phyloP scores from a whole-genome alignment of 2,113 vertebrate species.

The Pholis gunnellus region DNA sequence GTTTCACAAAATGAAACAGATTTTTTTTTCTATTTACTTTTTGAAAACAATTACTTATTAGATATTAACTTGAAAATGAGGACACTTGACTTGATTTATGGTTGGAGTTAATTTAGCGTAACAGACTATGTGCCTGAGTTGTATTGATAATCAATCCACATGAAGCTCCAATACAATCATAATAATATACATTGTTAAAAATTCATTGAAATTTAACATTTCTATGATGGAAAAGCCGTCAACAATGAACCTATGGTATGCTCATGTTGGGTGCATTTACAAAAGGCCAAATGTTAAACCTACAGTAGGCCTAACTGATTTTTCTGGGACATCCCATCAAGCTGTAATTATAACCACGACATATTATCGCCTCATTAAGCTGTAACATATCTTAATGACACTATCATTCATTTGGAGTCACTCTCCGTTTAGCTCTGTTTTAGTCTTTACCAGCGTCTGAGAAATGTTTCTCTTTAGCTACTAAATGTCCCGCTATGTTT shows the following conservation, averaged over 20 bases:
- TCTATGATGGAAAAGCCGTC: not conserved
- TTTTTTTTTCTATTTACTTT: conserved; percentile 1
- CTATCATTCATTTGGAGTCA: not conserved
- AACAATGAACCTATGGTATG: not conserved
- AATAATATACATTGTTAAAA: not conserved
- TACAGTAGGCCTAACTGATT: not conserved
- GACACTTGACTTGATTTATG: conserved; percentile 2
- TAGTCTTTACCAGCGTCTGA: not conserved
- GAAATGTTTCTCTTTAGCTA: not conserved
- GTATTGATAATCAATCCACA: not conserved
- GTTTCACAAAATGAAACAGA: not conserved
- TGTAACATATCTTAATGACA: not conserved
- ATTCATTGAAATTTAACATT: too few species aligned
- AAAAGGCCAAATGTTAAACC: not conserved
- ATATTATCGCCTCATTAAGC: not conserved
- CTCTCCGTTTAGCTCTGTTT: not conserved
- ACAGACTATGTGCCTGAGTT: not conserved
- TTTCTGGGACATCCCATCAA: not conserved
- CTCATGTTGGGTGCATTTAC: not conserved
- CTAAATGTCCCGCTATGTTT: not conserved
- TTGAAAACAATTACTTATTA: conserved; percentile 25
- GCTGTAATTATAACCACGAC: not conserved
- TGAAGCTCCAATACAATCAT: not conserved
- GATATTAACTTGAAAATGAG: conserved; percentile 6
- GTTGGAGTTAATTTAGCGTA: not conserved